phyloP scores from a whole-genome alignment of 2,888 invertebrate genomes.

The Stenodema calcarata region DNA sequence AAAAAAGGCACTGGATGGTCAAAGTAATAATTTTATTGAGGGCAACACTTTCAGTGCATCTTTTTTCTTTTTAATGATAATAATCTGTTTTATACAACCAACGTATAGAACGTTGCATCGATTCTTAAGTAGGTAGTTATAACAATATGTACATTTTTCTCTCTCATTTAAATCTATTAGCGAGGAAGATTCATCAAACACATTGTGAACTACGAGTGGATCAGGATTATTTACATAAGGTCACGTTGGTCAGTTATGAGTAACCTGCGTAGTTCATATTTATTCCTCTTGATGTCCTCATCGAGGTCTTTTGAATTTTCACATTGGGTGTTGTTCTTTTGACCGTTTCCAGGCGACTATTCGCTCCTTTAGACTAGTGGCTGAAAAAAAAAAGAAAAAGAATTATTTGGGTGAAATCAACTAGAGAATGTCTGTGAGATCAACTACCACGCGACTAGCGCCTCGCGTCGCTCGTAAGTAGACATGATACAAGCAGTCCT shows the following conservation, averaged over 20 bases:
- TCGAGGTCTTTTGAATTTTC: neutral
- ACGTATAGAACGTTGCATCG: neutral
- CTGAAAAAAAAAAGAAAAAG: constrained; percentile 64
- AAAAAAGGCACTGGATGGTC: constrained; percentile 47
- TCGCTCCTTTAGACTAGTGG: constrained; percentile 81
- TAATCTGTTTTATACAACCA: neutral
- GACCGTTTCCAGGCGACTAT: constrained; percentile 88
- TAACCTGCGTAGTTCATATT: neutral
- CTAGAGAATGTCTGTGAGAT: neutral
- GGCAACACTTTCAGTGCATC: constrained; percentile 12
- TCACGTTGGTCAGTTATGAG: neutral
- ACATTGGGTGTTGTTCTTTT: constrained; percentile 63
- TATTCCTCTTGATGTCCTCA: neutral
- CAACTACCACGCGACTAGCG: too few relatives aligned
- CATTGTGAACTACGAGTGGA: neutral
- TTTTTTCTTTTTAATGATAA: neutral
- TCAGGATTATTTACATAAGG: neutral
- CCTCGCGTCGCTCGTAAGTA: too few relatives aligned
- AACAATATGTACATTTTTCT: constrained; percentile 17
- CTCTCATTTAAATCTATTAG: neutral
- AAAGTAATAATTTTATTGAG: neutral
- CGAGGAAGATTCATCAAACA: neutral
- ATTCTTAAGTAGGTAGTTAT: neutral
- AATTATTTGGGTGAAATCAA: neutral
- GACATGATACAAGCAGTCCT: too few relatives aligned